These are phyloP conservation scores for Percopsis transmontana DNA, from an alignment of 2,113 vertebrate genomes.

Conservation along the genomic window DNA sequence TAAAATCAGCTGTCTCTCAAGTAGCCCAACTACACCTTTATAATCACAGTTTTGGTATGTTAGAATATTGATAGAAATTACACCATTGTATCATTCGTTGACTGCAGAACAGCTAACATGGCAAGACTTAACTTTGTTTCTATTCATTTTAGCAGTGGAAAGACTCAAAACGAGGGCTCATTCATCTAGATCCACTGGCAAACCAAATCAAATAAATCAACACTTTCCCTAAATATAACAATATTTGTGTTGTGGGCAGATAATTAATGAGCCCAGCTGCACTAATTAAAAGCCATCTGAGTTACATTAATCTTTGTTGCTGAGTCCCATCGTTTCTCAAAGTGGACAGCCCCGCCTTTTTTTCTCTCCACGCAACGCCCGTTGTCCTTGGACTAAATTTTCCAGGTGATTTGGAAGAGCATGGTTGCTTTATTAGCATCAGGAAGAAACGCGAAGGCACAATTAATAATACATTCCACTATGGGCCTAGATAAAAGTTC, in stretches of 20 bases:
- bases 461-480: constrained; percentile 71
- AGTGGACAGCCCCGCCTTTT: constrained; percentile 80
- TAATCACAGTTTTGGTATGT: neutral
- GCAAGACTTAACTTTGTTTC: constrained; percentile 46
- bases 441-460: constrained; percentile 63
- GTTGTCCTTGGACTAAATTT: constrained; percentile 83
- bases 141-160: constrained; percentile 70
- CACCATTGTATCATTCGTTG: constrained; percentile 81
- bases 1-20: too few relatives aligned
- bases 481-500: constrained; percentile 70
- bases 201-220: constrained; percentile 99
- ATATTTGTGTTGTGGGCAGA: constrained; percentile 96
- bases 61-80: too few relatives aligned
- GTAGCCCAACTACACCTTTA: constrained; percentile 11
- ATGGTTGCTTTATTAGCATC: constrained; percentile 77
- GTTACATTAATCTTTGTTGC: constrained; percentile 98
- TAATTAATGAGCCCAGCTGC: constrained; percentile 99
- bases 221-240: constrained; percentile 99
- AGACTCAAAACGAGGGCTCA: constrained; percentile 89
- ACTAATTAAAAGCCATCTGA: constrained; percentile 99
- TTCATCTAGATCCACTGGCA: constrained; percentile 96
- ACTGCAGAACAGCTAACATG: constrained; percentile 75
- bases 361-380: constrained; percentile 56
- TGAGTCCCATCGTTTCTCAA: constrained; percentile 81
- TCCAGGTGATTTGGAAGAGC: constrained; percentile 80